Percentiles rank a stretch among this genome's conserved stretches.
Evolutionary conservation across 1,140 invertebrate genomes (phyloP).

Genomic region (Belonocnema kinseyi): DNA sequence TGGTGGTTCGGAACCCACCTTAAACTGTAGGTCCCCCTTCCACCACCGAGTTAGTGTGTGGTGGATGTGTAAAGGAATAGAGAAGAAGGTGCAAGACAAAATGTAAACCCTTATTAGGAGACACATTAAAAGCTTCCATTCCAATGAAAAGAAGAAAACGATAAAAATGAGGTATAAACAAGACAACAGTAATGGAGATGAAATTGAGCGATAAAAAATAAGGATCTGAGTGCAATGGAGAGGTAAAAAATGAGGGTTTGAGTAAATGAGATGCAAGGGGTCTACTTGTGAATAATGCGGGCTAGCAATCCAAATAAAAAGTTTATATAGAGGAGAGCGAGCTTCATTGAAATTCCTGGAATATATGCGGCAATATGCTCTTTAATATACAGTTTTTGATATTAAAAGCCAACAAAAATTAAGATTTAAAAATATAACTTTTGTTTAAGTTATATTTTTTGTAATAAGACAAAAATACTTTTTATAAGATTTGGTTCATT

Average conservation of each 20-base stretch:
- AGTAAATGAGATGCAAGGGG: neutral
- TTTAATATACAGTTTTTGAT: no score
- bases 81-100: no score
- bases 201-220: constrained; percentile 10
- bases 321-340: neutral
- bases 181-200: neutral
- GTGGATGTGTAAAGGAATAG: no score
- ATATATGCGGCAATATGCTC: neutral
- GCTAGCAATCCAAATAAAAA: neutral
- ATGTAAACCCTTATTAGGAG: no score
- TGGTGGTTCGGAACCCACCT: no score
- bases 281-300: neutral
- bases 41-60: no score
- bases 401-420: no score
- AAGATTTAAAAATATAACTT: no score
- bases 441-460: no score
- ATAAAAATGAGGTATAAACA: neutral
- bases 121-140: no score
- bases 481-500: neutral
- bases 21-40: no score
- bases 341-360: neutral
- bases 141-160: neutral
- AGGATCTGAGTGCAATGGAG: neutral
- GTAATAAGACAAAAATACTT: neutral
- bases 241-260: neutral